Evolutionary conservation across 37 sponge, comb jelly and placozoan species (phyloP).

Genomic region (Geodia barretti): DNA sequence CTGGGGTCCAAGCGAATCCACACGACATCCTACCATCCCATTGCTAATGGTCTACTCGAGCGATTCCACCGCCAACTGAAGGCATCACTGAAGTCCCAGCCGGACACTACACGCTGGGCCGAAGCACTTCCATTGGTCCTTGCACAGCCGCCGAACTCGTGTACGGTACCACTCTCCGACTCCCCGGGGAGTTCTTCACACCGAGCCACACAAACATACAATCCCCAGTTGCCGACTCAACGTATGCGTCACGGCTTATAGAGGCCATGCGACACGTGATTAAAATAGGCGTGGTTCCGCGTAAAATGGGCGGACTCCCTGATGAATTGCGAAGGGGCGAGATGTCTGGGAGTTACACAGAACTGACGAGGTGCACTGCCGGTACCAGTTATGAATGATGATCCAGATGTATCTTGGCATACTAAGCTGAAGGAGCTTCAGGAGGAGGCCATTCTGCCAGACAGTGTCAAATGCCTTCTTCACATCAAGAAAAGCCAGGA

Average conservation of each 20-base stretch:
- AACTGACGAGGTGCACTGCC: not conserved
- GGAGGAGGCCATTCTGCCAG: not conserved
- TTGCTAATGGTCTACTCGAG: conserved; percentile 49
- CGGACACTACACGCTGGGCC: conserved; percentile 21
- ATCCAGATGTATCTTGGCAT: not conserved
- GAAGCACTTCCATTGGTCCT: conserved; percentile 47
- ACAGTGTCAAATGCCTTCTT: not conserved
- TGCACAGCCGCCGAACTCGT: conserved; percentile 55
- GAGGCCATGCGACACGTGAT: too few species aligned
- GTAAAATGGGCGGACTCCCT: too few species aligned
- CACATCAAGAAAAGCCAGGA: not conserved
- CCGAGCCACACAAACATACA: too few species aligned
- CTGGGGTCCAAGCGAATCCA: conserved; percentile 19
- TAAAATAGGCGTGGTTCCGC: too few species aligned
- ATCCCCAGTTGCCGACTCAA: too few species aligned
- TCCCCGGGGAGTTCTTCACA: conserved; percentile 64
- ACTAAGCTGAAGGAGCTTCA: not conserved
- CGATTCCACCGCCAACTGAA: conserved; percentile 53
- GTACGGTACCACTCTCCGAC: conserved; percentile 56
- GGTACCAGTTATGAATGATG: not conserved
- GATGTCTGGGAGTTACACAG: not conserved
- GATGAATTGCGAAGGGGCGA: not conserved
- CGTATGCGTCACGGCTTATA: too few species aligned
- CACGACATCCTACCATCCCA: conserved; percentile 57
- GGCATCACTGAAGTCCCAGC: conserved; percentile 31